Evolutionary conservation across 2,888 invertebrate genomes (phyloP).

Genomic region (Lithophane socia): DNA sequence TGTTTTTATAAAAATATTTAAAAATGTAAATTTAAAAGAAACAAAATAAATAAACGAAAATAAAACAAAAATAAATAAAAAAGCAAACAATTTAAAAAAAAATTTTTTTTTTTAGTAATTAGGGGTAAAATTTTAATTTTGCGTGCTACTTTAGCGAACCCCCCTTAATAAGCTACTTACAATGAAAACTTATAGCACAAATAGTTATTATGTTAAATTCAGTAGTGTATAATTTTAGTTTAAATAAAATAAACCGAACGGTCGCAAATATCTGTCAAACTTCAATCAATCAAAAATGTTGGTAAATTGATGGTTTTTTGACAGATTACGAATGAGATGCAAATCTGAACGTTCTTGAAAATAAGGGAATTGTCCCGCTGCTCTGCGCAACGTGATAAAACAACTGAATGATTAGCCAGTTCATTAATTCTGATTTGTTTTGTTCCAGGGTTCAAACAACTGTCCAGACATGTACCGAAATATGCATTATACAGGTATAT

Average conservation of each 20-base stretch:
- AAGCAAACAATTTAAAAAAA: no score
- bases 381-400: not conserved
- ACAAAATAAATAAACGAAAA: no score
- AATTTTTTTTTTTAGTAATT: not conserved
- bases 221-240: no score
- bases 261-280: not conserved
- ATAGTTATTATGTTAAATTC: not conserved
- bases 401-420: not conserved
- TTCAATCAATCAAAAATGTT: no score
- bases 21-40: no score
- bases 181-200: not conserved
- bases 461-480: conserved; percentile 97
- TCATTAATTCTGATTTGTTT: conserved; percentile 43
- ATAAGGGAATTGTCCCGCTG: no score
- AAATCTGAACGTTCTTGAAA: no score
- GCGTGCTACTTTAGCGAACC: not conserved
- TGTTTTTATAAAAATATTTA: no score
- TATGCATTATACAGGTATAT: conserved; percentile 95
- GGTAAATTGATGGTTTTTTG: no score
- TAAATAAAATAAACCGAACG: not conserved
- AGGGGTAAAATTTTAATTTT: not conserved
- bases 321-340: no score
- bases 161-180: not conserved
- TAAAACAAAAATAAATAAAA: no score
- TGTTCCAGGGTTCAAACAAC: conserved; percentile 88